These are phyloP conservation scores for Poecilia velifera DNA, from an alignment of 2,797 vertebrate species.

Conservation along the genomic window DNA sequence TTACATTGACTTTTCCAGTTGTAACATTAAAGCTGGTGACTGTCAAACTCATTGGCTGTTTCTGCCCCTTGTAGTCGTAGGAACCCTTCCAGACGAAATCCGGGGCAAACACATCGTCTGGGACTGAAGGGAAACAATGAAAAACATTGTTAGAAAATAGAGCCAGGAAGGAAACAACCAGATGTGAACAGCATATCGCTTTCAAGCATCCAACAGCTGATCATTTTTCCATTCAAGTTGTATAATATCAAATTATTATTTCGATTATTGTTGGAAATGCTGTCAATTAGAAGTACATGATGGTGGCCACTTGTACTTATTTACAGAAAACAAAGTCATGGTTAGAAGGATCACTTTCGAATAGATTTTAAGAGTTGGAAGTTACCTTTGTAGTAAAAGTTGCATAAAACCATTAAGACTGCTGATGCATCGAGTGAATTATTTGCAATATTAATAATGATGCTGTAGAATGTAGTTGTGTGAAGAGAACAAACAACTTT, in stretches of 20 bases:
- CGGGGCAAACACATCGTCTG: constrained; percentile 93
- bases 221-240: constrained; percentile 43
- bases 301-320: constrained; percentile 14
- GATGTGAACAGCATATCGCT: not conserved
- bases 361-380: constrained; percentile 4
- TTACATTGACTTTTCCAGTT: constrained; percentile 93
- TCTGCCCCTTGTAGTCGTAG: constrained; percentile 92
- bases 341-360: constrained; percentile 14
- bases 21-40: constrained; percentile 91
- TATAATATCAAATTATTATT: constrained; percentile 32
- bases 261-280: constrained; percentile 6
- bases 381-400: not conserved
- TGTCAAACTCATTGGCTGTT: constrained; percentile 93
- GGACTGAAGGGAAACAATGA: constrained; percentile 80
- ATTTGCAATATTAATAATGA: not conserved
- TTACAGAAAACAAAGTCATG: constrained; percentile 9
- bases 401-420: not conserved
- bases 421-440: not conserved
- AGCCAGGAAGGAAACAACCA: not conserved
- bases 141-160: not conserved
- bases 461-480: not conserved
- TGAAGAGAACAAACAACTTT: not conserved
- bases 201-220: constrained; percentile 27
- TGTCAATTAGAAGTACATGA: constrained; percentile 16
- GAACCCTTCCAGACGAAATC: constrained; percentile 98